Evolutionary conservation across 2,888 invertebrate genomes (phyloP), one percentile per base, ranked within the genome.

Genomic region (Thysanoteuthis rhombus): DNA sequence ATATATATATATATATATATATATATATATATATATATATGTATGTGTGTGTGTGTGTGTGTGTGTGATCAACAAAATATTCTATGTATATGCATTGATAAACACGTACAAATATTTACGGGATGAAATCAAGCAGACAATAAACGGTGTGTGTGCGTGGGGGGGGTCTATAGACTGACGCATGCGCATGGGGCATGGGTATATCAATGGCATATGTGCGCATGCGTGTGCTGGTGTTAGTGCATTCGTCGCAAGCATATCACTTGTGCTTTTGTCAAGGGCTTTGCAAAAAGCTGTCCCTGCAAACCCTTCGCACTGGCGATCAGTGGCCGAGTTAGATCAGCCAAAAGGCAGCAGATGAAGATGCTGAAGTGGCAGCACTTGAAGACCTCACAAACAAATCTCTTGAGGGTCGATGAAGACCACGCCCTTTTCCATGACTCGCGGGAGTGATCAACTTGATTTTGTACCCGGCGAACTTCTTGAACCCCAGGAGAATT

Each of bases 311-410:
- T 75, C n/a, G n/a, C 16, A n/a, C 75, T 75, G 75, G 10, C n/a
- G 75, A 75, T 75, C 75, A 75, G 75, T 75, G 75, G 75, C 75
- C 75, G 75, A 75, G 75, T n/a, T n/a, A 75, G 75, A 75, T 75
- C 75, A n/a, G 75, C n/a, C 12, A 75, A 75, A 75, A n/a, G 75
- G 10, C 75, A 75, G 32, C 8, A 32, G 75, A n/a, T n/a, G 32
- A n/a, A n/a, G 75, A 1, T 32, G n/a, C 75, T 75, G 32, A n/a
- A n/a, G 75, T 75, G 75, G 75, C 75, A 75, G 75, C 32, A 75
- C 75, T 75, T 75, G 75, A 75, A 75, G 75, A 75, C 75, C 75
- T 32, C n/a, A 75, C n/a, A 75, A 75, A 75, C 75, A 75, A 75
- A 75, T 75, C 32, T n/a, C 32, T n/a, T 10, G n/a, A 32, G 75